Conservation (phyloP, 2,888 invertebrate species). For the Andrena marginata region DNA sequence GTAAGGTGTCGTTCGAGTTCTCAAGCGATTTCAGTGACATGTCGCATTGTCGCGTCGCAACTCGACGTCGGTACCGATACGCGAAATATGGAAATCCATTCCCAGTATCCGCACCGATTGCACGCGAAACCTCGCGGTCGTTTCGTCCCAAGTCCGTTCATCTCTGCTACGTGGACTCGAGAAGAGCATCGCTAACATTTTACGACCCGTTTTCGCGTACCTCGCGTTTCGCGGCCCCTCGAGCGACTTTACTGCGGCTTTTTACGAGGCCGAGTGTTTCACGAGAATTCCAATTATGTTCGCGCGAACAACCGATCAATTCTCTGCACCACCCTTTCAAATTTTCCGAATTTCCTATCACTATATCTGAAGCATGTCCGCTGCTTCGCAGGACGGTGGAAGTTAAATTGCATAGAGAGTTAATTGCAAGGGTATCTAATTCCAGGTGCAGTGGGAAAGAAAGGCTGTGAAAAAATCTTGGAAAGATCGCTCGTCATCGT, state of each 20-base stretch:
- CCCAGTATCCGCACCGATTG: neutral
- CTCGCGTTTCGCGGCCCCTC: slow-evolving; percentile 9
- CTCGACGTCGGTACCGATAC: neutral
- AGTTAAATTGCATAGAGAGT: too few species aligned
- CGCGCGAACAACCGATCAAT: neutral
- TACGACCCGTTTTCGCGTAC: slow-evolving; percentile 18
- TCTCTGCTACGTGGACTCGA: neutral
- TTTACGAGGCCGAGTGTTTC: slow-evolving; percentile 22
- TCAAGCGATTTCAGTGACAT: neutral
- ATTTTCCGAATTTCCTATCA: too few species aligned
- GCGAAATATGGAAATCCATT: neutral
- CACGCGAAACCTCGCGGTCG: neutral
- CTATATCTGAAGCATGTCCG: too few species aligned
- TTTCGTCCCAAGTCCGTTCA: slow-evolving; percentile 7
- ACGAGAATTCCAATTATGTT: slow-evolving; percentile 11
- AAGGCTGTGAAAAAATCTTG: slow-evolving; percentile 9
- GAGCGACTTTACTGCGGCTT: slow-evolving; percentile 31
- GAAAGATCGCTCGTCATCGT: neutral
- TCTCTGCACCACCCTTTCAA: neutral
- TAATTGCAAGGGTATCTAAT: too few species aligned
- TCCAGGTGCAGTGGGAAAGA: too few species aligned
- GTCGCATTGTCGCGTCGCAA: neutral
- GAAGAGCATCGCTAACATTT: slow-evolving; percentile 25
- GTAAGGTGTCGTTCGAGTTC: neutral
- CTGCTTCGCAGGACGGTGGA: too few species aligned